Evolutionary conservation across 2,797 vertebrate species (phyloP), one percentile per base, ranked within the genome.

Genomic region (Schizopygopsis malacanthus): DNA sequence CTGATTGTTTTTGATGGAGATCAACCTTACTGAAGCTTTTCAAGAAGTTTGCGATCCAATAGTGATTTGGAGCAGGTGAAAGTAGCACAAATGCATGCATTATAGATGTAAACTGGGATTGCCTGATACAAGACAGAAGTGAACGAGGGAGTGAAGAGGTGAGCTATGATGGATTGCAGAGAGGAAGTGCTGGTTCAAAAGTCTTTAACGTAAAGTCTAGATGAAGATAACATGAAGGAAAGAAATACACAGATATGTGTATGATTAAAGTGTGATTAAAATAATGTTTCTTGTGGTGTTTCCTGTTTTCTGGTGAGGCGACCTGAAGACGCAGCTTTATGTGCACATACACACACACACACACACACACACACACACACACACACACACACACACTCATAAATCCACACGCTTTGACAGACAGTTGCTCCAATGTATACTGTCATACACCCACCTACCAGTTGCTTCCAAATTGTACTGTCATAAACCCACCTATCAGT

Each of bases 41-140:
- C 4, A 20, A 52, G 56, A 67, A 33, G 81, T 75, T 82, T 76
- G 72, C 8, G 37, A 65, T 76, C 79, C 59, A 75, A 39, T 50
- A 63, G 76, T 78, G 33, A 72, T 43, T 28, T 61, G 54, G 67
- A 69, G 45, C 37, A 82, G 80, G 59, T 69, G 77, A 83, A 75
- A 67, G 72, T 70, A 85, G 63, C 47, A 79, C 69, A 52, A 63
- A 39, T 83, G 39, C 72, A 89, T 89, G 73, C 79, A 89, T 89
- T 84, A 87, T 89, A 86, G 84, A 90, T 90, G 81, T 84, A 80
- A 85, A 87, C 83, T 59, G 41, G 82, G 70, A 75, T 81, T 72
- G 78, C 39, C 61, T 28, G 79, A 81, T 54, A 41, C 67, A 47
- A 85, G 83, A 88, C n/a, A 41, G 8, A 54, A 20, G 50, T 70